Conservation (phyloP, 1,140 invertebrate species). For the Rhagoletis zephyria region DNA sequence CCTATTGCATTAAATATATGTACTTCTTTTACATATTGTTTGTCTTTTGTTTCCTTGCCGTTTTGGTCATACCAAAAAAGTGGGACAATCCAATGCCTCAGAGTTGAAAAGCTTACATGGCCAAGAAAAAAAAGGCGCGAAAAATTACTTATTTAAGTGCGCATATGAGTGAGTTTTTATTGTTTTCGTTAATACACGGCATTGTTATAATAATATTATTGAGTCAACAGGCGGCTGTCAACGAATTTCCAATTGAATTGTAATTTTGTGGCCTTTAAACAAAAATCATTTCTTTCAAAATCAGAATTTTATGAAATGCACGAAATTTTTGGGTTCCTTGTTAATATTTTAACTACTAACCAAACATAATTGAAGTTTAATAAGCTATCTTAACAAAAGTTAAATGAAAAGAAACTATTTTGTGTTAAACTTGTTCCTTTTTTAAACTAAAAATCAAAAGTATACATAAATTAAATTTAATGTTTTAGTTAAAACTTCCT, state of each 20-base stretch:
- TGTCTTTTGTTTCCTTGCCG: slow-evolving; percentile 10
- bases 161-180: not conserved
- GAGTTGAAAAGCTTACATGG: not conserved
- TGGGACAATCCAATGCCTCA: slow-evolving; percentile 42
- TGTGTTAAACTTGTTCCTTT: too few relatives aligned
- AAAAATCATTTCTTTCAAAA: too few relatives aligned
- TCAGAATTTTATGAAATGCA: too few relatives aligned
- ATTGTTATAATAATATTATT: slow-evolving; percentile 6
- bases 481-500: too few relatives aligned
- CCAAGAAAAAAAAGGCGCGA: slow-evolving; percentile 3
- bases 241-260: not conserved
- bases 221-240: not conserved
- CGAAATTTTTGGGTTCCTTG: too few relatives aligned
- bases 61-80: not conserved
- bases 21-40: not conserved
- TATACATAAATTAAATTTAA: too few relatives aligned
- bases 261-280: too few relatives aligned
- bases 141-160: slow-evolving; percentile 36
- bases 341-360: too few relatives aligned
- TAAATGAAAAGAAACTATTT: too few relatives aligned
- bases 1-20: not conserved
- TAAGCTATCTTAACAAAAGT: too few relatives aligned
- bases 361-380: too few relatives aligned
- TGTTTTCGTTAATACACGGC: not conserved
- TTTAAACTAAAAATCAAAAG: too few relatives aligned